Percentiles rank a stretch among this genome's conserved stretches.
Conservation (phyloP, 2,113 vertebrate species). For the Uria aalge region DNA sequence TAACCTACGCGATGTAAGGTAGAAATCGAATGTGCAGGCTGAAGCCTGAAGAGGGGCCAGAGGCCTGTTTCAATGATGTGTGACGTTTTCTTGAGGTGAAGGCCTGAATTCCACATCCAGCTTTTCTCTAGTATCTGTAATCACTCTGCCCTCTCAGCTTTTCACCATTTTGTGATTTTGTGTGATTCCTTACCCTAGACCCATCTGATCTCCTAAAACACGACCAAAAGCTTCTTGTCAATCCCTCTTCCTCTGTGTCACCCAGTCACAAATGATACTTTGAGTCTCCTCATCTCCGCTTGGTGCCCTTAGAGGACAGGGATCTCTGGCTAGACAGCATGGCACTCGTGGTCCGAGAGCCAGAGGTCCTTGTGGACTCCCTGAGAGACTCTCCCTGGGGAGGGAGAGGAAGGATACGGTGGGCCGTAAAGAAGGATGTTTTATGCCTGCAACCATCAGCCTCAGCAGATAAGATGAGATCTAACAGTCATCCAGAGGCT, state of each 20-base stretch:
- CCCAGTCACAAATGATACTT: neutral
- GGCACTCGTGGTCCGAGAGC: neutral
- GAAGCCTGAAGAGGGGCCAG: neutral
- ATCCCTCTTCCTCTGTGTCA: neutral
- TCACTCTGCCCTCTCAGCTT: neutral
- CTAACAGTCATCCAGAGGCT: neutral
- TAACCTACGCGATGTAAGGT: fast-evolving
- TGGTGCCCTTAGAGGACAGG: neutral
- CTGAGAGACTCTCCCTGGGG: neutral
- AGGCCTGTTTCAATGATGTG: neutral
- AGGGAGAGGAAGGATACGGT: neutral
- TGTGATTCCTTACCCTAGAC: neutral
- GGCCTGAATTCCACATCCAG: neutral
- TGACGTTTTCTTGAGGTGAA: neutral
- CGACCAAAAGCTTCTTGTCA: neutral
- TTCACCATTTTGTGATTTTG: neutral
- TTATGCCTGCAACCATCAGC: neutral
- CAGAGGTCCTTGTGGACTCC: neutral
- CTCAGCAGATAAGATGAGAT: neutral
- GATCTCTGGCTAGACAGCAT: neutral
- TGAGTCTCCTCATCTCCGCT: neutral
- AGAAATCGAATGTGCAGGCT: neutral
- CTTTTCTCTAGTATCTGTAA: neutral
- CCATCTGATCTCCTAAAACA: neutral
- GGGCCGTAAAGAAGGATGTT: neutral